Evolutionary conservation across 2,888 invertebrate genomes (phyloP), one percentile per base, ranked within the genome.

Genomic region (Scrobipalpa costella): DNA sequence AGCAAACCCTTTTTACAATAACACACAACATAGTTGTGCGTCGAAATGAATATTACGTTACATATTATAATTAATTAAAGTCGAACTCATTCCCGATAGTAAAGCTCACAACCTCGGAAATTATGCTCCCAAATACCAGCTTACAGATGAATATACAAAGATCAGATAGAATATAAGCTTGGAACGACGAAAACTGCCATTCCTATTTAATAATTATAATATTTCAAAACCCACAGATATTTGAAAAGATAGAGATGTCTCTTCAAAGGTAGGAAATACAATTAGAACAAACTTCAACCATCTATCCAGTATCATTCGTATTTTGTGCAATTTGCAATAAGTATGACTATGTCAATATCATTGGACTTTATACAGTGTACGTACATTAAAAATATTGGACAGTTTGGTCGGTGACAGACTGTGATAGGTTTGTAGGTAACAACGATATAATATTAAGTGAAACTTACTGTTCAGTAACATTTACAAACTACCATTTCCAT

Each of bases 61-160:
- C 78, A 77, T 76, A 79, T 77, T 76, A 79, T 77, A 79, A 82
- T 82, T 81, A 83, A 80, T 78, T 81, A 85, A 82, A 81, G 73
- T 81, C 84, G 87, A 89, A 90, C 83, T 86, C 85, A 90, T 90
- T 91, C 82, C 91, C 91, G 91, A 88, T 82, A 87, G 88, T 79
- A 83, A 84, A 85, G 81, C 81, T 90, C 90, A 90, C 90, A 90
- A 91, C 90, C 89, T 84, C 90, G 90, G 90, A 90, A 91, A 90
- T 87, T 74, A 90, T 91, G 91, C 90, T 91, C 91, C 91, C 90
- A 90, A 66, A 87, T 88, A 91, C 91, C 91, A 91, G 90, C 91
- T 89, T 87, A 82, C 80, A 79, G 84, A 83, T 81, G 79, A 83
- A 78, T 81, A 81, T 76, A 78, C 80, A 83, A 80, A 76, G 75